Base-by-base conservation (phyloP, 2,113 vertebrate genomes). In the Saiga tatarica region DNA sequence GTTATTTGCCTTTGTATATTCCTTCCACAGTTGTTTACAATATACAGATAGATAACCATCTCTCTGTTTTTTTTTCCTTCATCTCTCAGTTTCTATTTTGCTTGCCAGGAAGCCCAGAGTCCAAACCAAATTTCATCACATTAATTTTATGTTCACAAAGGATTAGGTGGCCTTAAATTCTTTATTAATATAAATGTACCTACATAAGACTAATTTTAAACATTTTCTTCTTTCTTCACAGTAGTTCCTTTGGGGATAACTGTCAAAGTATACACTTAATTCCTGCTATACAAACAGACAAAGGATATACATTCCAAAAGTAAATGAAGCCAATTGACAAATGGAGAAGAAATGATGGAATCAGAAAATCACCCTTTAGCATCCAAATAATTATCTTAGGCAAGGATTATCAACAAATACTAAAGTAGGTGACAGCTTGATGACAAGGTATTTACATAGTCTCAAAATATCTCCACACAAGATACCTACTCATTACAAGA, bases 141-240 rank as follows among this genome's bases (percentile, higher is more conserved):
- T 82, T 76, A 62, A 39, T 86, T 89, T 96, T 90, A 50, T 36
- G 71, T 57, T 86, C 53, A 89, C 33, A 85, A 92, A 64, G 42
- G 26, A 91, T 88, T 36, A 83, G 17, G 14, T 11, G 67, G 45
- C 57, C 57, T 84, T 79, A 78, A 95, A 87, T 45, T 78, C 92
- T 67, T 78, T 83, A 91, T 14, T n/a, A 97, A 91, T 78, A 88
- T 91, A 79, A 97, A 71, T 52, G 47, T 52, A 89, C 8, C 57
- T 64, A 79, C 79, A 13, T 79, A 81, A 96, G 28, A 45, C 53
- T 59, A 67, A 79, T 42, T 86, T 89, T 52, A 71, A 86, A 89
- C 21, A 85, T 15, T 57, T 59, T 45, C 84, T 67, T 45, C 55
- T n/a, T 84, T 87, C 93, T 84, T 93, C 47, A 47, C 26, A 92